These are phyloP conservation scores for Callimorpha dominula DNA, from an alignment of 2,888 invertebrate species.

Conservation along the genomic window DNA sequence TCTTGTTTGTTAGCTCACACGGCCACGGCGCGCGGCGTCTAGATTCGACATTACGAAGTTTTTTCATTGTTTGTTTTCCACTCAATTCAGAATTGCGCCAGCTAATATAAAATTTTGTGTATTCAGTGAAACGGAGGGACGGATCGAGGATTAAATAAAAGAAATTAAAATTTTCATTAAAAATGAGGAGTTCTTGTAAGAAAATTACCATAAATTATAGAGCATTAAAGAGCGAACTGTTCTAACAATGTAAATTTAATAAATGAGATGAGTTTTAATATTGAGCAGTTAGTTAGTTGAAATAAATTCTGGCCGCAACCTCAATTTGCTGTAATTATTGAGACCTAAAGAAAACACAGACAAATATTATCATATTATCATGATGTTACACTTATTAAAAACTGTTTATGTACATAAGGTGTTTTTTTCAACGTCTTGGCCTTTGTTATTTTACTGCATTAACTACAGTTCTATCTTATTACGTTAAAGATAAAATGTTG, in stretches of 20 bases:
- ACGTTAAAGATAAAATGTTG: background rate
- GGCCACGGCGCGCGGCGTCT: background rate
- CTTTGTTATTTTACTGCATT: background rate
- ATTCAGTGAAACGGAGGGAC: background rate
- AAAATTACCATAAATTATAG: background rate
- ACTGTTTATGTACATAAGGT: background rate
- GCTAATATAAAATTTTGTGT: background rate
- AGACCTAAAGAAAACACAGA: too few relatives aligned
- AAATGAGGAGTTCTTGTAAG: too few relatives aligned
- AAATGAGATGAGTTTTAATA: background rate
- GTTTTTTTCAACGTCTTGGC: background rate
- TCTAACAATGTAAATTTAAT: background rate
- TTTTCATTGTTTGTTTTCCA: conserved; percentile 5
- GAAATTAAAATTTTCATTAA: background rate
- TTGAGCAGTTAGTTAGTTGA: background rate
- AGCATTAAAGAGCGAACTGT: background rate
- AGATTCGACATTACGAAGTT: conserved; percentile 11
- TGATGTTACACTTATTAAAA: background rate
- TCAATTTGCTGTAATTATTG: too few relatives aligned
- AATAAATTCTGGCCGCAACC: background rate
- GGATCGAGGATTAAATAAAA: background rate
- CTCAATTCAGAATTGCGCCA: background rate
- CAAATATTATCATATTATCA: too few relatives aligned
- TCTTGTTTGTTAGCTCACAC: conserved; percentile 16
- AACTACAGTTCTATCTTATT: background rate